A percentile compares a stretch with the other conserved stretches of the same genome.
phyloP scores from a whole-genome alignment of 2,113 vertebrate genomes.

The Chloroceryle aenea region DNA sequence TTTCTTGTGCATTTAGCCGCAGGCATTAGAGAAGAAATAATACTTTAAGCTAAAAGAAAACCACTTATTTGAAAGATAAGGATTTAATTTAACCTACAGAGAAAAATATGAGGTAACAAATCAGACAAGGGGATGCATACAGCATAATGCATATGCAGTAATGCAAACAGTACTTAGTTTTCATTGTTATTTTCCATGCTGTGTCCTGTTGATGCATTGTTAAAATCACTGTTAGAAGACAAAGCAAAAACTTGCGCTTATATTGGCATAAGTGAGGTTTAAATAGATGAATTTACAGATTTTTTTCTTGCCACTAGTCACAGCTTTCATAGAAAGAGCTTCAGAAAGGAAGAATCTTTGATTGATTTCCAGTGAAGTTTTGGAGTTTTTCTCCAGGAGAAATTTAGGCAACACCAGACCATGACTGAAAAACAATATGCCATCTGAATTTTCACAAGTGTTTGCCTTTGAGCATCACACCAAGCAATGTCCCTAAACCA shows the following conservation, averaged over 20 bases:
- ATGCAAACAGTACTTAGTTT: not conserved
- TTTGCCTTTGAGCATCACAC: not conserved
- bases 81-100: not conserved
- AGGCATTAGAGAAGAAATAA: not conserved
- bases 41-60: not conserved
- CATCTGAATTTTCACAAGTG: not conserved
- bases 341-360: not conserved
- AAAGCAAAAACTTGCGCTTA: not conserved
- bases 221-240: not conserved
- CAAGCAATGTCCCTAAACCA: not conserved
- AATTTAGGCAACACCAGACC: not conserved
- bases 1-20: not conserved
- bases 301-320: not conserved
- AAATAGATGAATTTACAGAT: not conserved
- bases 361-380: not conserved
- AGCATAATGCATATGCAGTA: not conserved
- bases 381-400: not conserved
- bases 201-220: not conserved
- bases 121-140: not conserved
- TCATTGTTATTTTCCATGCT: not conserved
- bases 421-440: not conserved
- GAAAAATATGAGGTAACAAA: not conserved
- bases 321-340: slow-evolving; percentile 5
- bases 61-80: not conserved
- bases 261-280: not conserved